These are phyloP conservation scores for Aphidius colemani DNA, from an alignment of 2,888 invertebrate genomes.

Conservation along the genomic window DNA sequence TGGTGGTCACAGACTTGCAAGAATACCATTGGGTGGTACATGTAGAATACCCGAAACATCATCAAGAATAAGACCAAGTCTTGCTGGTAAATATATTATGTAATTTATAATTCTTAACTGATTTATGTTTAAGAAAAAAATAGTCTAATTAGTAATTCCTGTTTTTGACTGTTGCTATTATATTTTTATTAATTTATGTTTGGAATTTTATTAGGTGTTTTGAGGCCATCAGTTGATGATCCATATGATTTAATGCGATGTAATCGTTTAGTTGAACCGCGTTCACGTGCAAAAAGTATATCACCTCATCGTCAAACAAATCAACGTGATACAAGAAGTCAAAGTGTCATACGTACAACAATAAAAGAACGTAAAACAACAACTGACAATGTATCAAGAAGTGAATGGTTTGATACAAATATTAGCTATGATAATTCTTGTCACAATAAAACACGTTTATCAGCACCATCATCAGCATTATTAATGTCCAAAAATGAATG, in stretches of 20 bases:
- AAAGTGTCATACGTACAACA: slow-evolving; percentile 54
- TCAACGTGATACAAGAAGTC: slow-evolving; percentile 57
- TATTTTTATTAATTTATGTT: no score
- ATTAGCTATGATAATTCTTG: slow-evolving; percentile 25
- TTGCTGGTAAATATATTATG: slow-evolving; percentile 47
- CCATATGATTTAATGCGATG: slow-evolving; percentile 85
- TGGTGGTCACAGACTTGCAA: slow-evolving; percentile 77
- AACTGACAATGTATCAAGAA: slow-evolving; percentile 39
- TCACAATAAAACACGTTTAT: slow-evolving; percentile 25
- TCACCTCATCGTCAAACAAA: slow-evolving; percentile 53
- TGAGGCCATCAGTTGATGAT: slow-evolving; percentile 60
- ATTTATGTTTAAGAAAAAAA: slow-evolving; percentile 1
- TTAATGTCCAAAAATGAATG: neutral
- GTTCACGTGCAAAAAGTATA: slow-evolving; percentile 58
- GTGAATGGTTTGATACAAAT: slow-evolving; percentile 53
- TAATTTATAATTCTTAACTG: neutral
- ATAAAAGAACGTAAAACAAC: slow-evolving; percentile 30
- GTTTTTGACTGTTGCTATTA: no score
- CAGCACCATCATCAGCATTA: neutral
- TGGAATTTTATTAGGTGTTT: slow-evolving; percentile 43
- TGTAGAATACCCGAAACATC: slow-evolving; percentile 47
- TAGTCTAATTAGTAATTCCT: no score
- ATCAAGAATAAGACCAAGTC: slow-evolving; percentile 52
- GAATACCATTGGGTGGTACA: slow-evolving; percentile 73
- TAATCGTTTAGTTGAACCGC: slow-evolving; percentile 72